phyloP scores from a whole-genome alignment of 2,888 invertebrate genomes.

The Tipula helvola region DNA sequence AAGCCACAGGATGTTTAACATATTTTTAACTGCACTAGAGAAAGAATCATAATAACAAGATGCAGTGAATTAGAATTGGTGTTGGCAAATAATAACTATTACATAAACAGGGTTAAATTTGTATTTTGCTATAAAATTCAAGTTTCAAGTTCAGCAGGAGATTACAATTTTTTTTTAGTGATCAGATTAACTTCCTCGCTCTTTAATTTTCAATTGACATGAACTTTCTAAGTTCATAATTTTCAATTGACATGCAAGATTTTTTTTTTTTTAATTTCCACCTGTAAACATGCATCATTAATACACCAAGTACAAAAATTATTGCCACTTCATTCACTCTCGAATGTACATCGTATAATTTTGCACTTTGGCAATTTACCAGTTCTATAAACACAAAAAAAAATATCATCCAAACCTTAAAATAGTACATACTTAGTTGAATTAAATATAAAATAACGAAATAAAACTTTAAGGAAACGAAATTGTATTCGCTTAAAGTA shows the following conservation, averaged over 20 bases:
- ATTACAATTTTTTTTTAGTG: too few relatives aligned
- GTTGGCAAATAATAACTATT: too few relatives aligned
- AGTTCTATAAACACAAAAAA: not conserved
- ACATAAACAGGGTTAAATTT: too few relatives aligned
- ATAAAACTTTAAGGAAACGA: not conserved
- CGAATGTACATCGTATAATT: not conserved
- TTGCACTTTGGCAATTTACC: not conserved
- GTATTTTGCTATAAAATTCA: too few relatives aligned
- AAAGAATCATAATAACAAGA: too few relatives aligned
- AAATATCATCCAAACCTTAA: not conserved
- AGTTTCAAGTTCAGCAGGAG: too few relatives aligned
- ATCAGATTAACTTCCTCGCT: too few relatives aligned
- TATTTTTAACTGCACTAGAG: too few relatives aligned
- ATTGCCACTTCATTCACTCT: not conserved
- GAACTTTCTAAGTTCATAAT: not conserved
- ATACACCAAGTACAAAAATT: not conserved
- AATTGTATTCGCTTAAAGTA: not conserved
- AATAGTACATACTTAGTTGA: not conserved
- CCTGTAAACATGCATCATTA: not conserved
- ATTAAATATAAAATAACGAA: not conserved
- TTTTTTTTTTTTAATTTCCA: not conserved
- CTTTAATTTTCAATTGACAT: too few relatives aligned
- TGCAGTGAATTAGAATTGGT: too few relatives aligned
- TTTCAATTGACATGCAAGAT: not conserved
- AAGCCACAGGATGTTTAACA: too few relatives aligned